Percentiles rank a stretch among this genome's conserved stretches.
Conservation (phyloP, 2,888 invertebrate species). For the Linyphia triangularis region DNA sequence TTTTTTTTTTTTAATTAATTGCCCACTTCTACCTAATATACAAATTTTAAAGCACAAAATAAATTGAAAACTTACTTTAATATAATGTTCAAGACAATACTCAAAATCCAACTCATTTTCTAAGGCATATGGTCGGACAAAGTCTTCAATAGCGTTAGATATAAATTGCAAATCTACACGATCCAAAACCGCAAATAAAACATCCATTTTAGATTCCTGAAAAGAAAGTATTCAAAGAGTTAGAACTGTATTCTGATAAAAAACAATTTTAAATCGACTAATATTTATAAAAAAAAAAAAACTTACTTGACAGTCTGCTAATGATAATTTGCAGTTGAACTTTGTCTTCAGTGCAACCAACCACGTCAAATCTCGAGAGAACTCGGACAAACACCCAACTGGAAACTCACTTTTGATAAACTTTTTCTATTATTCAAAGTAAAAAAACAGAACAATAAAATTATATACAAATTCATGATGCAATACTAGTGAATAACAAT, state of each 20-base stretch:
- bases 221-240: background rate
- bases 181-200: conserved; percentile 47
- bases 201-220: conserved; percentile 49
- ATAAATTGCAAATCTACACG: conserved; percentile 26
- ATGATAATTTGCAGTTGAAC: conserved; percentile 49
- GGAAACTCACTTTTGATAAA: background rate
- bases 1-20: too few species aligned
- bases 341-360: conserved; percentile 26
- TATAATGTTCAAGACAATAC: conserved; percentile 38
- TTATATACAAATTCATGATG: background rate
- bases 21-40: too few species aligned
- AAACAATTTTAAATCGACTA: background rate
- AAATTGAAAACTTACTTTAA: conserved; percentile 26
- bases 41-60: too few species aligned
- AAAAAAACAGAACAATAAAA: background rate
- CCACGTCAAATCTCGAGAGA: conserved; percentile 26
- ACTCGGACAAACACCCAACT: conserved; percentile 19
- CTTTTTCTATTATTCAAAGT: conserved; percentile 44
- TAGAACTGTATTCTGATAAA: background rate
- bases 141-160: conserved; percentile 1
- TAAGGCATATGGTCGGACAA: conserved; percentile 51
- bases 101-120: conserved; percentile 55
- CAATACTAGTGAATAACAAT: background rate
- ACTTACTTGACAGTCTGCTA: conserved; percentile 42
- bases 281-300: background rate